Conservation (phyloP, 2,797 vertebrate genomes). For the Typhlichthys eigenmanni region DNA sequence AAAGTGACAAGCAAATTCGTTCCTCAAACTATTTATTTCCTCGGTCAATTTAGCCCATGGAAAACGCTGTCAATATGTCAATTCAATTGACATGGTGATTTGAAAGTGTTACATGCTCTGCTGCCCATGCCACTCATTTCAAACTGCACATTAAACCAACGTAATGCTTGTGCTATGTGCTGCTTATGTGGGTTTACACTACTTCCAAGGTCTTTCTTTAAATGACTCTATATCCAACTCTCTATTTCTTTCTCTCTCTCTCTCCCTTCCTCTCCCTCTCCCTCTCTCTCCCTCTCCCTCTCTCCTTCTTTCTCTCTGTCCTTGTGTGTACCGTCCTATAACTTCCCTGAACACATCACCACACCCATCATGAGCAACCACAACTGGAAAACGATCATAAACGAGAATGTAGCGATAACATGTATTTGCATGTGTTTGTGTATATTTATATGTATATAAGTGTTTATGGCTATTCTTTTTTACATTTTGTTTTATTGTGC, state of each 20-base stretch:
- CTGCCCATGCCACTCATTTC: constrained; percentile 52
- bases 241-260: not conserved
- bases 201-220: not conserved
- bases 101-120: constrained; percentile 39
- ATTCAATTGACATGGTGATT: constrained; percentile 47
- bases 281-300: not conserved
- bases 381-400: constrained; percentile 35
- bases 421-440: not conserved
- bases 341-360: constrained; percentile 6
- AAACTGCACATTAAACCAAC: constrained; percentile 32
- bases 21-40: constrained; percentile 36
- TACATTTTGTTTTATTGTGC: constrained; percentile 8
- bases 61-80: constrained; percentile 45
- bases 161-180: not conserved
- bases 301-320: not conserved
- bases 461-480: constrained; percentile 15
- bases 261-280: not conserved
- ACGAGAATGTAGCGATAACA: constrained; percentile 5
- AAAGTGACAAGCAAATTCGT: constrained; percentile 46
- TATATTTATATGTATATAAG: not conserved
- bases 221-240: not conserved
- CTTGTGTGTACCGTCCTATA: not conserved
- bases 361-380: constrained; percentile 11
- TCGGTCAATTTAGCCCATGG: constrained; percentile 29
- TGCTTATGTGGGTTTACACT: not conserved